These are phyloP conservation scores for Silurus meridionalis DNA, from an alignment of 2,113 vertebrate genomes.

Conservation along the genomic window DNA sequence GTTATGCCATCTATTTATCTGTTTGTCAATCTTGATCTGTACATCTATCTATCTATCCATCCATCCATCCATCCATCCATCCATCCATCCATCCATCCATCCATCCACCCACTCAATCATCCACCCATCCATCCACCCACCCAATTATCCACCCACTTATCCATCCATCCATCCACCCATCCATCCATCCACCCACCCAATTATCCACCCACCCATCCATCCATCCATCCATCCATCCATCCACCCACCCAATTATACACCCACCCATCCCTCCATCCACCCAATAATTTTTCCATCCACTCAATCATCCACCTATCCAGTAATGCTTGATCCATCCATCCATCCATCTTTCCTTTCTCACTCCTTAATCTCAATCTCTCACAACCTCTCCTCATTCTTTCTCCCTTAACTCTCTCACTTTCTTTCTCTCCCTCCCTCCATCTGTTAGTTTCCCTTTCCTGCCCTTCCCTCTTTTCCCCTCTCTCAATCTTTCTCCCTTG, in stretches of 20 bases:
- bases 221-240: not conserved
- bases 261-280: not conserved
- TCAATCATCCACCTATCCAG: no score
- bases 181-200: not conserved
- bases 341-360: not conserved
- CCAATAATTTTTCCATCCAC: not conserved
- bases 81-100: not conserved
- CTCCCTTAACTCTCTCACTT: no score
- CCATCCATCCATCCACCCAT: not conserved
- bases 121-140: not conserved
- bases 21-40: not conserved
- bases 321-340: not conserved
- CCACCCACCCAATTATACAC: not conserved
- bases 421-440: no score
- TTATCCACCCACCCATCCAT: no score
- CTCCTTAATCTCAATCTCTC: not conserved
- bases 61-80: not conserved
- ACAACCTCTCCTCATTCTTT: not conserved
- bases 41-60: not conserved
- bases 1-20: not conserved
- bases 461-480: no score
- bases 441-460: no score
- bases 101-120: not conserved
- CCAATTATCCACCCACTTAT: not conserved
- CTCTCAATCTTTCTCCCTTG: not conserved